Evolutionary conservation across 2,888 invertebrate genomes (phyloP).

Genomic region (Ectemnius lituratus): DNA sequence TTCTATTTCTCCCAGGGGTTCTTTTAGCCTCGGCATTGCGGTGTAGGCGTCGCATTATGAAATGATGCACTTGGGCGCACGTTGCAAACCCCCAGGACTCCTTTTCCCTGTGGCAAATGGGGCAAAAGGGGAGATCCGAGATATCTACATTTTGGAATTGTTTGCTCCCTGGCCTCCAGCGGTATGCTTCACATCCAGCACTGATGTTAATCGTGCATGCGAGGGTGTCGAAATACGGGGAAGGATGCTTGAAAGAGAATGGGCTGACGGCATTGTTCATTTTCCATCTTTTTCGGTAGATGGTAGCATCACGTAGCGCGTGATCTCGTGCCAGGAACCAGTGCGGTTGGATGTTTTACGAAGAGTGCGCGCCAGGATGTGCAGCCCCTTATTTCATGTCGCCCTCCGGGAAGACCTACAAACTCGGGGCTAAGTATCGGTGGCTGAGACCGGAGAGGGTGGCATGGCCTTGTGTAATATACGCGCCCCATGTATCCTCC

Average conservation of each 20-base stretch:
- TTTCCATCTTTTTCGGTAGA: background rate
- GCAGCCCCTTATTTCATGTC: slow-evolving; percentile 11
- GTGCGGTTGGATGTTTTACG: background rate
- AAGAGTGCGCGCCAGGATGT: background rate
- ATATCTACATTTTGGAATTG: no score
- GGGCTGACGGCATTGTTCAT: background rate
- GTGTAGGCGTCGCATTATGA: background rate
- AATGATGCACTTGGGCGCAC: background rate
- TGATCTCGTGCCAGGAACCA: no score
- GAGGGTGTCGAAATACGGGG: slow-evolving; percentile 1
- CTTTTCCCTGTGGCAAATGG: no score
- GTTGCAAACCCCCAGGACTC: no score
- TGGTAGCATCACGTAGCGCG: no score
- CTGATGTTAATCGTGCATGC: background rate
- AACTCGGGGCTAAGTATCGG: slow-evolving; percentile 39
- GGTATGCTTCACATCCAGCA: no score
- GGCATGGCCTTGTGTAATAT: slow-evolving; percentile 25
- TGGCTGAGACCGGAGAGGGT: slow-evolving; percentile 18
- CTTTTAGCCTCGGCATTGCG: slow-evolving; percentile 1
- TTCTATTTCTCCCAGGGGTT: background rate
- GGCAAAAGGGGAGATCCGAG: no score
- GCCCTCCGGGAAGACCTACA: slow-evolving; percentile 37
- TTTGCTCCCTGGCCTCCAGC: no score
- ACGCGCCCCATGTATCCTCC: slow-evolving; percentile 30
- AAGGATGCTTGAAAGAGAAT: background rate